These are phyloP conservation scores for Blastobasis lacticolella DNA, from an alignment of 2,888 invertebrate species.

Conservation along the genomic window DNA sequence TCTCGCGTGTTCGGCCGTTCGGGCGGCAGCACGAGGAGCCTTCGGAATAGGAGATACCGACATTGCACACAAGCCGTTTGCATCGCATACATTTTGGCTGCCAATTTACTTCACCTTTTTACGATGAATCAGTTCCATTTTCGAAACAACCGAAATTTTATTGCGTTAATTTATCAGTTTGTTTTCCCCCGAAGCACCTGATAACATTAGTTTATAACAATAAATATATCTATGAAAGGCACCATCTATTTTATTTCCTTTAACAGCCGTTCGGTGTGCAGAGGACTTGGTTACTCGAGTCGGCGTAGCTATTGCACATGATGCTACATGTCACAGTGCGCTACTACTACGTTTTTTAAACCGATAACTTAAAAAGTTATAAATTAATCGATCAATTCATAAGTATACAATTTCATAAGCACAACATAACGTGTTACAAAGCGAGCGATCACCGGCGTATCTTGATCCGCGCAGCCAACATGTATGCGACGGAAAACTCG, in stretches of 20 bases:
- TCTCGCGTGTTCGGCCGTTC: too few relatives aligned
- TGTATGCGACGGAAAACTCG: slow-evolving; percentile 40
- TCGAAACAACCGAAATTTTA: neutral
- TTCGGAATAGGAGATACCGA: slow-evolving; percentile 23
- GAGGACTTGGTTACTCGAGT: too few relatives aligned
- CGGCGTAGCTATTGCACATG: too few relatives aligned
- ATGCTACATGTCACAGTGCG: too few relatives aligned
- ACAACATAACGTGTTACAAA: too few relatives aligned
- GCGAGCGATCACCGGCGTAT: too few relatives aligned
- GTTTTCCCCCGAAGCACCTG: slow-evolving; percentile 21
- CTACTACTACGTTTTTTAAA: too few relatives aligned
- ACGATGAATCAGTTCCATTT: neutral
- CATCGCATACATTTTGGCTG: slow-evolving; percentile 59
- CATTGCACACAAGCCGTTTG: slow-evolving; percentile 20
- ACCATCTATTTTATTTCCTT: slow-evolving; percentile 5
- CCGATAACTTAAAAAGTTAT: too few relatives aligned
- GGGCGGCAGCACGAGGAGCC: too few relatives aligned
- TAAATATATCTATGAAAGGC: slow-evolving; percentile 15
- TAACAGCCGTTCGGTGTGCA: too few relatives aligned
- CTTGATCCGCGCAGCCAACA: slow-evolving; percentile 36
- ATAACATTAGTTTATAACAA: slow-evolving; percentile 13
- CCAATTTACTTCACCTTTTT: neutral
- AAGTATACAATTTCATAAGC: too few relatives aligned
- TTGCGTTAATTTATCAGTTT: neutral
- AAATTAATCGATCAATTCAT: too few relatives aligned